phyloP scores from a whole-genome alignment of 2,113 vertebrate species.

The Ginglymostoma cirratum region DNA sequence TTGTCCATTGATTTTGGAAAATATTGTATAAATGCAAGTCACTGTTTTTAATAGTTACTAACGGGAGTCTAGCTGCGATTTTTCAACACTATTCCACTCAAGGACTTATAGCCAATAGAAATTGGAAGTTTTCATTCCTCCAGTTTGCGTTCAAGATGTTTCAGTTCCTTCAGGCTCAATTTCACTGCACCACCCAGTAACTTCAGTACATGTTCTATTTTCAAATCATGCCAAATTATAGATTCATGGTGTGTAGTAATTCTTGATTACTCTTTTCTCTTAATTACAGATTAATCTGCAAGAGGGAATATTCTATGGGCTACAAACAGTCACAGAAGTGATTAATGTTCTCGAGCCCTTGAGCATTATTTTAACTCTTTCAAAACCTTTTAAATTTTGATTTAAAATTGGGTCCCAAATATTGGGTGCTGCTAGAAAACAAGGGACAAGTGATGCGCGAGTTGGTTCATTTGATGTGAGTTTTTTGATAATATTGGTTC shows the following conservation, averaged over 20 bases:
- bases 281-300: background rate
- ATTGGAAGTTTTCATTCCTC: background rate
- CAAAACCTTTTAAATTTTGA: too few relatives aligned
- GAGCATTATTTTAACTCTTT: too few relatives aligned
- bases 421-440: background rate
- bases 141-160: background rate
- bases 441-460: background rate
- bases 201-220: background rate
- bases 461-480: background rate
- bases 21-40: background rate
- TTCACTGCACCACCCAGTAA: background rate
- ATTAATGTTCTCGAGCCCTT: background rate
- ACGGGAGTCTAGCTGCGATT: background rate
- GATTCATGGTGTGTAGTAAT: background rate
- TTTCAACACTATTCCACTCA: background rate
- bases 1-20: background rate
- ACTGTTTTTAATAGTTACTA: background rate
- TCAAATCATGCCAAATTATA: background rate
- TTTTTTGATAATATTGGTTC: background rate
- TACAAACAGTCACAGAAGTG: background rate
- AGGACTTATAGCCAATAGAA: background rate
- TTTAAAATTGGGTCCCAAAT: background rate
- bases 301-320: background rate
- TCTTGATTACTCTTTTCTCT: background rate
- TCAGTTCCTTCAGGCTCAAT: background rate